Percentiles rank a stretch among this genome's conserved stretches.
These are phyloP conservation scores for Lasiurus cinereus DNA, from an alignment of 2,113 vertebrate genomes.

Conservation along the genomic window DNA sequence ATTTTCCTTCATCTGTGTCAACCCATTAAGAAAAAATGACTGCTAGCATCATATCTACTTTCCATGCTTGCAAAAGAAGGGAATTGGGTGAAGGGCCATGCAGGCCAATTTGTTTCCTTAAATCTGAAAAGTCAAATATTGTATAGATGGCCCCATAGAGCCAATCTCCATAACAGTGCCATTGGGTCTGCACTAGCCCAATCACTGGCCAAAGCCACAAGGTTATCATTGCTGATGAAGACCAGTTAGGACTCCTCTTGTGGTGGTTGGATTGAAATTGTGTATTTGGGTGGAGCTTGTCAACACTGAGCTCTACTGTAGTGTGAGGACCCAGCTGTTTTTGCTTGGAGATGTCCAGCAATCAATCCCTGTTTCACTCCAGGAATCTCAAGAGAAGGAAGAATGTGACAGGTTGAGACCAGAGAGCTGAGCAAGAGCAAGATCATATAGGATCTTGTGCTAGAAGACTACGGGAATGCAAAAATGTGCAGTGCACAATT, in stretches of 20 bases:
- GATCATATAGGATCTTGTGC: background rate
- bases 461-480: background rate
- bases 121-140: background rate
- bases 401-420: background rate
- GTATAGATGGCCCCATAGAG: background rate
- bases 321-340: background rate
- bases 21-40: background rate
- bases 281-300: background rate
- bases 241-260: background rate
- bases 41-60: background rate
- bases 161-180: background rate
- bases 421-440: background rate
- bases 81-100: background rate
- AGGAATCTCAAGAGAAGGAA: background rate
- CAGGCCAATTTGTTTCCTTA: background rate
- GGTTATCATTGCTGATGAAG: background rate
- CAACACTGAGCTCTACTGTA: background rate
- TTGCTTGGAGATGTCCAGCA: background rate
- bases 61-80: background rate
- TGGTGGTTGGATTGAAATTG: background rate
- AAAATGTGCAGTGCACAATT: background rate
- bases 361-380: background rate
- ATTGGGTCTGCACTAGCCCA: background rate
- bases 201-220: background rate
- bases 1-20: background rate